Evolutionary conservation across 2,888 invertebrate species (phyloP), one percentile per base, ranked within the genome.

Genomic region (Zhuqinia jingwanae): DNA sequence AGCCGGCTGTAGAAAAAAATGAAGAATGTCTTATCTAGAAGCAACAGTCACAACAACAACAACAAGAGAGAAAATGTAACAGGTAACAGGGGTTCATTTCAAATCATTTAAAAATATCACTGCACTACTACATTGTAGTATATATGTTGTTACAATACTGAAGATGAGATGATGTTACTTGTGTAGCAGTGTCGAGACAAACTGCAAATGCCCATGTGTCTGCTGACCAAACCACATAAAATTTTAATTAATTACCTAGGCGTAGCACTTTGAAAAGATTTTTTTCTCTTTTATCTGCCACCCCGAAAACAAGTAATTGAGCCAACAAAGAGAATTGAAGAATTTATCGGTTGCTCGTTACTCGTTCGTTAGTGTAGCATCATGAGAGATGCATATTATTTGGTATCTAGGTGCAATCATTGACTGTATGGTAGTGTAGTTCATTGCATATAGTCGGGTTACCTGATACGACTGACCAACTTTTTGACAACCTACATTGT

Each of bases 181-280:
- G 0, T 15, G 50, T 30, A 25, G 25, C 25, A 25, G 11, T 58
- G 58, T 25, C 63, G 25, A 63, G n/a, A 45, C 17, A 45, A 36
- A 65, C 30, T 65, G 42, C 36, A 65, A 68, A 45, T 45, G 3
- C 42, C 42, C 68, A 65, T 73, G 53, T 53, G 30, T 56, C n/a
- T 60, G 42, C 30, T 65, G 45, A 25, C 27, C 65, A 65, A 65
- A 75, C 17, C 50, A 50, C 47, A 73, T 50, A 65, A 63, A 63
- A 63, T 22, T 27, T 76, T 84, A 84, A 84, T 84, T 84, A 84
- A 84, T 77, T 84, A 75, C 70, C 77, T 42, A 78, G 84, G 68
- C 84, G 77, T 65, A 68, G 78, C n/a, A 65, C 63, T 68, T 76
- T 50, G 15, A n/a, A 53, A 60, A 78, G 63, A 22, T 58, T 65